Conservation (phyloP, 2,888 invertebrate species). For the Nomada goodeniana region DNA sequence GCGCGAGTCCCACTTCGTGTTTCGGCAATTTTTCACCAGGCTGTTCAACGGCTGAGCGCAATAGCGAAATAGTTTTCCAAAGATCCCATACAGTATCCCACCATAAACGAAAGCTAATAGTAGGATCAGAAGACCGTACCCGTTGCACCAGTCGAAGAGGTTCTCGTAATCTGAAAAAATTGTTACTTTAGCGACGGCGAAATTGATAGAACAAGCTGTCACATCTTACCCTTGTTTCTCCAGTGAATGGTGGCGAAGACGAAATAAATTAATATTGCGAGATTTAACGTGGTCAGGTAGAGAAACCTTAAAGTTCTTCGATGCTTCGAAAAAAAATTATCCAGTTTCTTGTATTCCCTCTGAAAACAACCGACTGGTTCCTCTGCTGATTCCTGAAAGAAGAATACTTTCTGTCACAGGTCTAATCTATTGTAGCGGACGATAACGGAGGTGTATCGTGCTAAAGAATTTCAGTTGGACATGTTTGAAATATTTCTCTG, state of each 20-base stretch:
- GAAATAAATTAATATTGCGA: conserved; percentile 74
- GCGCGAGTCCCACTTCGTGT: conserved; percentile 27
- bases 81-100: conserved; percentile 87
- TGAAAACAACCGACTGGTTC: conserved; percentile 44
- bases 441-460: neutral
- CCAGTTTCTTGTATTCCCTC: conserved; percentile 40
- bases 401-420: neutral
- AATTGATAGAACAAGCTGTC: neutral
- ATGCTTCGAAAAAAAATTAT: conserved; percentile 64
- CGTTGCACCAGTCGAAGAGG: conserved; percentile 86
- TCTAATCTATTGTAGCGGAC: neutral
- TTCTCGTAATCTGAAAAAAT: conserved; percentile 64
- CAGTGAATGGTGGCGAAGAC: conserved; percentile 77
- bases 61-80: conserved; percentile 84
- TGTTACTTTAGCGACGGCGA: neutral
- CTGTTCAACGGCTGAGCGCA: conserved; percentile 56
- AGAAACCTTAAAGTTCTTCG: conserved; percentile 51
- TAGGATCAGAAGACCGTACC: conserved; percentile 90
- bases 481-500: neutral
- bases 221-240: conserved; percentile 69
- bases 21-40: neutral
- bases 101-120: conserved; percentile 87
- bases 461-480: neutral
- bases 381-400: conserved; percentile 10
- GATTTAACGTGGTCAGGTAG: conserved; percentile 68